Percentiles rank a stretch among this genome's conserved stretches.
These are phyloP conservation scores for Mus caroli DNA, from an alignment of 2,797 vertebrate genomes.

Conservation along the genomic window DNA sequence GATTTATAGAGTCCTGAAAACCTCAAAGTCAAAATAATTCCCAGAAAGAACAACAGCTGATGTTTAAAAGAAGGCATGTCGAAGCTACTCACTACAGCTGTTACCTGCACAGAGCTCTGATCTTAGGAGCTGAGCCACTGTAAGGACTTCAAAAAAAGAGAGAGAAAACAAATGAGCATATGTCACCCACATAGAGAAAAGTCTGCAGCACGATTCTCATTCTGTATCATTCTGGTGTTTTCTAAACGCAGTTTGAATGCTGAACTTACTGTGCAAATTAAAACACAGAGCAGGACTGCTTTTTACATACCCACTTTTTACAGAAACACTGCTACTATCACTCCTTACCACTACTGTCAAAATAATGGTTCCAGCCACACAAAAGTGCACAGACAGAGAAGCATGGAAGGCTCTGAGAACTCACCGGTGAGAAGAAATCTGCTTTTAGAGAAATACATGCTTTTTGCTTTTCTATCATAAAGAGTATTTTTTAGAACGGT, in stretches of 20 bases:
- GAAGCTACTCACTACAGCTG: constrained; percentile 37
- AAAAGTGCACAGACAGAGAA: constrained; percentile 42
- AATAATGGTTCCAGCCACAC: constrained; percentile 70
- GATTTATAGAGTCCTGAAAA: constrained; percentile 45
- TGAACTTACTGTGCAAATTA: constrained; percentile 66
- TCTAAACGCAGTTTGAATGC: constrained; percentile 58
- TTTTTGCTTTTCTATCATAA: not conserved
- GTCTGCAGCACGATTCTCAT: constrained; percentile 60
- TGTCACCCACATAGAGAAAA: not conserved
- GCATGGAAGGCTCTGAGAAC: not conserved
- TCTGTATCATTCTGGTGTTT: constrained; percentile 53
- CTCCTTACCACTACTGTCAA: constrained; percentile 12
- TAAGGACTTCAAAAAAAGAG: constrained; percentile 36
- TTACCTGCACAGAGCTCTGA: not conserved
- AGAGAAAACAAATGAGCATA: constrained; percentile 17
- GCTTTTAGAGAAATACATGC: not conserved
- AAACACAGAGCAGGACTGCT: constrained; percentile 64
- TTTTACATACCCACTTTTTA: constrained; percentile 43
- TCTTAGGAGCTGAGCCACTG: constrained; percentile 10
- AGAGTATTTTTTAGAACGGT: constrained; percentile 3
- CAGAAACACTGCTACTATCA: constrained; percentile 48
- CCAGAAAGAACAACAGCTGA: constrained; percentile 36
- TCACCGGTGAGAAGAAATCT: constrained; percentile 33
- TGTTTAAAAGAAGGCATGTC: constrained; percentile 9
- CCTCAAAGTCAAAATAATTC: constrained; percentile 61